Percentiles rank a stretch among this genome's conserved stretches.
Evolutionary conservation across 2,113 vertebrate species (phyloP).

Genomic region (Triplophysa rosa): DNA sequence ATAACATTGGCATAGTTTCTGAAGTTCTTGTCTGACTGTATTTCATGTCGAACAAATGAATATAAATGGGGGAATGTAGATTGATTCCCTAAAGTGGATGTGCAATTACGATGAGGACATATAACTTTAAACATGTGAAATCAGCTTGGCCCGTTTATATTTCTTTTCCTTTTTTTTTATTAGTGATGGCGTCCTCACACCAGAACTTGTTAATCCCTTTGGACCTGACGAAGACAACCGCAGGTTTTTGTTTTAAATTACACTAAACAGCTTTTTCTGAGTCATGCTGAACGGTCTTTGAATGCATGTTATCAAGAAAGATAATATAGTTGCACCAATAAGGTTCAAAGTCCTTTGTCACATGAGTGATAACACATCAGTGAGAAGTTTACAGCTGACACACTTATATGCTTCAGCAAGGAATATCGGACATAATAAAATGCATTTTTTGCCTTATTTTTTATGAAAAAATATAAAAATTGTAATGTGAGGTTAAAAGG

Average conservation of each 20-base stretch:
- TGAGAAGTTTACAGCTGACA: conserved; percentile 40
- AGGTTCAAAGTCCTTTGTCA: conserved; percentile 19
- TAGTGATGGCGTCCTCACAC: not conserved
- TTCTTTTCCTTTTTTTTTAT: not conserved
- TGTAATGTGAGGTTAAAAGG: not conserved
- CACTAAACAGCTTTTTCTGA: not conserved
- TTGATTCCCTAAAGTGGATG: not conserved
- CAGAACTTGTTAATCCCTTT: conserved; percentile 67
- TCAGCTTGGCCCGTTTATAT: not conserved
- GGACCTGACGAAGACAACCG: conserved; percentile 65
- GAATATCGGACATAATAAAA: not conserved
- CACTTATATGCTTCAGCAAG: not conserved
- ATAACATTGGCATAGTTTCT: not conserved
- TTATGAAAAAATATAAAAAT: not conserved
- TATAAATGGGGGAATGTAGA: not conserved
- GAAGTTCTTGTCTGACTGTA: not conserved
- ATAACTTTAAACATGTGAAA: not conserved
- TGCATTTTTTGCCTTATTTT: not conserved
- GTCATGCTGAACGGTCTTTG: not conserved
- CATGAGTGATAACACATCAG: not conserved
- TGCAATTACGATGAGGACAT: too few relatives aligned
- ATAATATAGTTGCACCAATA: not conserved
- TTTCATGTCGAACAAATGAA: not conserved
- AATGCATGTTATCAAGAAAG: not conserved
- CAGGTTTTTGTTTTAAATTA: conserved; percentile 55